Evolutionary conservation across 1,140 invertebrate species (phyloP), one percentile per base, ranked within the genome.

Genomic region (Drosophila ficusphila): DNA sequence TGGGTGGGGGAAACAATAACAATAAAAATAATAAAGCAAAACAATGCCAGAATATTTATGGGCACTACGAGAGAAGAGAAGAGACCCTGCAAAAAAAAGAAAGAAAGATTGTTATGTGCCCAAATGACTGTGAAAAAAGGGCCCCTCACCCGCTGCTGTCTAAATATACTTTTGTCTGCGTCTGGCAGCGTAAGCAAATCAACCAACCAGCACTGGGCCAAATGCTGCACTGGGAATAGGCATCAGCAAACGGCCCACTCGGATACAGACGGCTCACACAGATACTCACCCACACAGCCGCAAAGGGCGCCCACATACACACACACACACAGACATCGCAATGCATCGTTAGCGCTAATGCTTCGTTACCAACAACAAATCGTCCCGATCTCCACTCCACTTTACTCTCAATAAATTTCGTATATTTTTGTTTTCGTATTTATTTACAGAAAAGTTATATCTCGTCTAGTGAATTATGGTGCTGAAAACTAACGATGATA

Each of bases 1-100:
- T 0, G 14, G 18, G 29, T 9, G 23, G 53, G 51, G 42, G 61
- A 65, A 88, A 88, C 82, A 88, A 88, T 86, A 88, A 88, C 82
- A 86, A 88, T 88, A 88, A 88, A 88, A 89, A 82, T 88, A 82
- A 88, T 89, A 88, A 88, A 86, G 77, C 82, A 86, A 88, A 86
- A 88, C 82, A 86, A 86, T 88, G 77, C 67, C 78, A 36, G 77
- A 81, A 86, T 86, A 86, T 86, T 86, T 86, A 88, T 88, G 76
- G 76, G 31, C 71, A 71, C 65, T 81, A 74, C 41, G 44, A 41
- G 58, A 39, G 42, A 21, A 19, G 38, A 39, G 38, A 39, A 44
- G 41, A 44, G 41, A 36, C 12, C 29, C 54, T 34, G 49, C 25
- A n/a, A 44, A 27, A 39, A 65, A 60, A 41, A 46, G 47, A 69